Conservation (phyloP, 2,888 invertebrate species). For the Ichneumon xanthorius region DNA sequence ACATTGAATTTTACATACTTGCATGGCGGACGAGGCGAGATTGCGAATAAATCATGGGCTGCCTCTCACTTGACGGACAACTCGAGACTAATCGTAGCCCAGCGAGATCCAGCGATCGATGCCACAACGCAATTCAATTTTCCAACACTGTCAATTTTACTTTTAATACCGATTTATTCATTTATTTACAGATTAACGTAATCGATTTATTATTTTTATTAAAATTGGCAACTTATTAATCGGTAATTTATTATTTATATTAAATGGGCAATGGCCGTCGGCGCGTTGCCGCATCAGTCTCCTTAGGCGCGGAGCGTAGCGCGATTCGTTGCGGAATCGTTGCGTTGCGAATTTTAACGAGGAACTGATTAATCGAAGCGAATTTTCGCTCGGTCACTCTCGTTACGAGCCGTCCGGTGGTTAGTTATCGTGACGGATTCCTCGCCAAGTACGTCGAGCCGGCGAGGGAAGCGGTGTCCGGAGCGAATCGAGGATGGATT, state of each 20-base stretch:
- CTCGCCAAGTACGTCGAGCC: not conserved
- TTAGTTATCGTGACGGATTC: slow-evolving; percentile 22
- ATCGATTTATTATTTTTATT: not conserved
- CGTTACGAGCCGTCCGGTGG: slow-evolving; percentile 8
- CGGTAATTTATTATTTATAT: not conserved
- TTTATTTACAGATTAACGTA: not conserved
- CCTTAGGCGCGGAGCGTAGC: not conserved
- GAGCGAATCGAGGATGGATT: slow-evolving; percentile 5
- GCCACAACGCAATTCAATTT: not conserved
- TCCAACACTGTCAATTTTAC: not conserved
- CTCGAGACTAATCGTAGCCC: not conserved
- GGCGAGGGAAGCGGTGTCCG: not conserved
- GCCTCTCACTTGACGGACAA: slow-evolving; percentile 13
- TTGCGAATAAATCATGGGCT: slow-evolving; percentile 18
- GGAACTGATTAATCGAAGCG: slow-evolving; percentile 20
- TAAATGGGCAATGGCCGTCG: not conserved
- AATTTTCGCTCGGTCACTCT: not conserved
- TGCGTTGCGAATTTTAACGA: slow-evolving; percentile 37
- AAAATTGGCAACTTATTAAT: not conserved
- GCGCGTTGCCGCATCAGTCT: too few species aligned
- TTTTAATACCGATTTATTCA: not conserved
- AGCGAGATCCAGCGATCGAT: not conserved
- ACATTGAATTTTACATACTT: slow-evolving; percentile 39
- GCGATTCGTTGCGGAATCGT: slow-evolving; percentile 17
- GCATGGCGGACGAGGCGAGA: slow-evolving; percentile 5